Evolutionary conservation across 2,113 vertebrate species (phyloP), one percentile per base, ranked within the genome.

Genomic region (Electrona antarctica): DNA sequence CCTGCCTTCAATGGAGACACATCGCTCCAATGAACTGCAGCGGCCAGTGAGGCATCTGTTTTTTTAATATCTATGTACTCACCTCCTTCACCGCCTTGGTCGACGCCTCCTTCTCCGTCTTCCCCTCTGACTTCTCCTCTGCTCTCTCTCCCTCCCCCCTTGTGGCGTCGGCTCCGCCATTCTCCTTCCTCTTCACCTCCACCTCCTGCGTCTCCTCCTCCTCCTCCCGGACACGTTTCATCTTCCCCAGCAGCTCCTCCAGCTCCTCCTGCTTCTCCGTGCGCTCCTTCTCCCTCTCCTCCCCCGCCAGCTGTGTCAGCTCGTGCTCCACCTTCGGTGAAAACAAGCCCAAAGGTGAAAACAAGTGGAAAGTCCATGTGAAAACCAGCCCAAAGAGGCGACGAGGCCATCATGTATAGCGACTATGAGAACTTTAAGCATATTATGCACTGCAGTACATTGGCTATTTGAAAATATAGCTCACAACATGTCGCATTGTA

Each of bases 241-340:
- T 88, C 85, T 81, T 91, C 71, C 14, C 77, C 55, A 88, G 74
- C 0, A 90, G 87, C 13, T 92, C 89, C 0, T 91, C 89, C 82
- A 92, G 86, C 73, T 90, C 81, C 76, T 88, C 82, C 73, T 87
- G 67, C 48, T 87, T 89, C 76, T 89, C 82, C 84, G 85, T 77
- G 61, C 79, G 85, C 79, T 87, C 84, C 47, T 63, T 81, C 79
- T 88, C 88, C 75, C 76, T 85, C 54, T 90, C 82, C 8, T 1
- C 54, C 28, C 80, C 77, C 5, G 82, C 70, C 21, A 87, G 64
- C 69, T 91, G 89, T 47, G 89, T 84, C 0, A 88, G 74, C 63
- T 92, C 87, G 63, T 89, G 89, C 81, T 88, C 77, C 75, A 90
- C 89, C 74, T 91, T 91, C 33, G 33, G 21, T 21, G 21, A 21